Base-by-base conservation (phyloP, 1,140 invertebrate genomes). In the Eupristina koningsbergeri region DNA sequence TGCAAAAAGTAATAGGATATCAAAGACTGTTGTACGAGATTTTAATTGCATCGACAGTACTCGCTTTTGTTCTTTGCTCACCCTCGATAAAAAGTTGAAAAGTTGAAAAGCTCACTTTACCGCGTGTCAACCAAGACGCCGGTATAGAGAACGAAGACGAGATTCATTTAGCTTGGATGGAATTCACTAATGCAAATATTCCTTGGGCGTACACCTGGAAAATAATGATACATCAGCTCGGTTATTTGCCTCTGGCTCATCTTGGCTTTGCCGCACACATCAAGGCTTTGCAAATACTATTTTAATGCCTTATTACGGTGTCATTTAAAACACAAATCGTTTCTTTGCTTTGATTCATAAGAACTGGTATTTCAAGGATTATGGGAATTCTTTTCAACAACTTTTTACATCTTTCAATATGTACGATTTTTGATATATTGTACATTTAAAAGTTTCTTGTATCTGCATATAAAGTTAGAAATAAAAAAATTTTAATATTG, bases 151-250 rank as follows among this genome's bases (percentile, higher is more conserved):
- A 1, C 41, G n/a, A 26, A 47, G 31, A 58, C 45, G 45, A n/a
- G 26, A 17, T 74, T 69, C 80, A 41, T 73, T 81, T 31, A 73
- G n/a, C 53, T 26, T 15, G n/a, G 69, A 58, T 50, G 19, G 69
- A n/a, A 61, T 61, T 81, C 47, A 50, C 7, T 19, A 73, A 45
- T 31, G 41, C 39, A 34, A 74, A 74, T 75, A 75, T 75, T 75
- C 26, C 36, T 74, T 31, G 8, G 22, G 26, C n/a, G 36, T 80
- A 45, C 34, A 29, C 71, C 80, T 81, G 80, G 31, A 81, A 81
- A 74, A 74, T 74, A 81, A 53, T 29, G 50, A 26, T 74, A 64
- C 39, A 34, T 78, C 75, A n/a, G n/a, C n/a, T 85, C 76, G 67
- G 77, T 78, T 22, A 3, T 64, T 78, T 78, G 34, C 76, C 0